Base-by-base conservation (phyloP, 2,113 vertebrate species). In the Forbesichthys papilliferus region DNA sequence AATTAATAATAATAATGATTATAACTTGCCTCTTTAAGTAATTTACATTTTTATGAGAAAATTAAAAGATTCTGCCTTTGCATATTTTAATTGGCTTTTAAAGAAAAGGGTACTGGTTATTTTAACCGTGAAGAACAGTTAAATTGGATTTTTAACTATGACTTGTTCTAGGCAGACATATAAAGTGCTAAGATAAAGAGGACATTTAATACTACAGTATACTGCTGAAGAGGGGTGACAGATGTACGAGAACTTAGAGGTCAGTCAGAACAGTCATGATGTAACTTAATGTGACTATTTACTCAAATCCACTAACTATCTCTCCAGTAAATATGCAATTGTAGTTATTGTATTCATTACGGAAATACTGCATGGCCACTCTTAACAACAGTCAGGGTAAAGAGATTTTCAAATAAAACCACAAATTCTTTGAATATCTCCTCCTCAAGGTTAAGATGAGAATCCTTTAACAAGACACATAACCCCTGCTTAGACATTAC, bases 21-120 rank as follows among this genome's bases (percentile, higher is more conserved):
- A 62, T 77, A 70, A 81, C 67, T 49, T 66, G 34, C 59, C 67
- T 81, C 83, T 90, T 79, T 80, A 5, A 77, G 74, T 75, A 49
- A 92, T 89, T 91, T 89, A 81, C 87, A 91, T 90, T 92, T 88
- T 88, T 88, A 89, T 90, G 83, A 87, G 86, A 89, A 90, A 89
- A 89, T 89, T 88, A 80, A 87, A 90, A 79, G 83, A 86, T 84
- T 85, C 66, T 78, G 71, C 77, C 73, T 88, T 77, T 81, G 66
- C 84, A 65, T 76, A 64, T 92, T 85, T 90, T 91, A 87, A 91
- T 89, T 86, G 83, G 72, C 78, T 88, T 90, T 90, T 78, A 75
- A 79, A 54, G 69, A n/a, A 16, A 62, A 54, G 75, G 61, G 64
- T 81, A 61, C 42, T 74, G 79, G 66, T 64, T 72, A 79, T 80